phyloP scores from a whole-genome alignment of 2,113 vertebrate genomes.

The Pholis gunnellus region DNA sequence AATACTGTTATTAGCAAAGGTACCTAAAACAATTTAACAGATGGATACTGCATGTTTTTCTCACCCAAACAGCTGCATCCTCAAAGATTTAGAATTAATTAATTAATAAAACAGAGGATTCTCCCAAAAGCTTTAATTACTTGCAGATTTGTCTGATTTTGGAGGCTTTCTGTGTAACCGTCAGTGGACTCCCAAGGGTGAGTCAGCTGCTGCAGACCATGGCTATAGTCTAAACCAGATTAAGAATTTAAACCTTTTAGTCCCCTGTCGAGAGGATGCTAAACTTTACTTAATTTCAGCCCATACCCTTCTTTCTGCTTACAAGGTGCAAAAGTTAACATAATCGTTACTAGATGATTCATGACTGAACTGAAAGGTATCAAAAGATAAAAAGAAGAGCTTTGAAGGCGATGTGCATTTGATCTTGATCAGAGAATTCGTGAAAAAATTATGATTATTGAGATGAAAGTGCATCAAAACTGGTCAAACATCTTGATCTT shows the following conservation, averaged over 20 bases:
- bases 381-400: constrained; percentile 1
- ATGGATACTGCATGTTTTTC: constrained; percentile 22
- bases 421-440: constrained; percentile 21
- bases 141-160: constrained; percentile 67
- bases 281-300: constrained; percentile 27
- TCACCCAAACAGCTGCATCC: constrained; percentile 23
- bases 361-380: not conserved
- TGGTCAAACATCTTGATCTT: constrained; percentile 32
- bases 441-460: not conserved
- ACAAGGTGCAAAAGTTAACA: not conserved
- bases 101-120: constrained; percentile 38
- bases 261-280: constrained; percentile 36
- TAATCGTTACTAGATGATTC: not conserved
- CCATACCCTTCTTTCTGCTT: not conserved
- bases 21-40: constrained; percentile 22
- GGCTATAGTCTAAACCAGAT: constrained; percentile 58
- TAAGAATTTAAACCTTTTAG: constrained; percentile 65
- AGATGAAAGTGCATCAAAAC: constrained; percentile 25
- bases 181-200: constrained; percentile 37
- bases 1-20: constrained; percentile 4
- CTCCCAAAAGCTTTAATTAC: constrained; percentile 58
- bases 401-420: constrained; percentile 10
- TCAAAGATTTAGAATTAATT: constrained; percentile 24
- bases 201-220: constrained; percentile 51
- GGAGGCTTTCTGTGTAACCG: constrained; percentile 31